Evolutionary conservation across 2,888 invertebrate species (phyloP).

Genomic region (Pheosia gnoma): DNA sequence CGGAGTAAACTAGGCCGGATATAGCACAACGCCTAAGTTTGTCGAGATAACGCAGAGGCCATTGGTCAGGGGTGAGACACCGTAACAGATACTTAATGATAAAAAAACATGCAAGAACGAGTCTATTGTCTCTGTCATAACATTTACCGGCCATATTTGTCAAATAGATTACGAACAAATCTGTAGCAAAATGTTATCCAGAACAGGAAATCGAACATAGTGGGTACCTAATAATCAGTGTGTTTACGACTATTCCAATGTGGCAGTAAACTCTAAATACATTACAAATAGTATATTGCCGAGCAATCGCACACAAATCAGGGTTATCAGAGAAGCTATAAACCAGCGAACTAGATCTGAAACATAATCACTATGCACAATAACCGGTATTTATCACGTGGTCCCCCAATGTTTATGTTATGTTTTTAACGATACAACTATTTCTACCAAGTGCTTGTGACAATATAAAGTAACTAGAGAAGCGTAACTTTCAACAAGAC

Average conservation of each 20-base stretch:
- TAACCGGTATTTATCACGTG: constrained; percentile 62
- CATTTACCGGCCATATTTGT: too few relatives aligned
- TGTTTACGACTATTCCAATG: not conserved
- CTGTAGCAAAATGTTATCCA: too few relatives aligned
- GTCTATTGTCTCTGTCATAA: too few relatives aligned
- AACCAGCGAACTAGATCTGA: constrained; percentile 55
- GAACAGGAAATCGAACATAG: too few relatives aligned
- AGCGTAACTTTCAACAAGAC: constrained; percentile 7
- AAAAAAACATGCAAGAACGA: too few relatives aligned
- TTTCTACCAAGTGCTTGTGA: constrained; percentile 58
- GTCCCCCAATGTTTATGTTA: constrained; percentile 54
- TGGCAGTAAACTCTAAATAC: not conserved
- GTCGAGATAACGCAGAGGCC: too few relatives aligned
- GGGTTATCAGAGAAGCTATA: constrained; percentile 53
- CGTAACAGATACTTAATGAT: too few relatives aligned
- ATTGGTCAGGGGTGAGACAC: too few relatives aligned
- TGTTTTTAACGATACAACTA: constrained; percentile 62
- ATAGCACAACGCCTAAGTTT: too few relatives aligned
- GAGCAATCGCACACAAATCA: constrained; percentile 64
- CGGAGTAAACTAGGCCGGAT: too few relatives aligned
- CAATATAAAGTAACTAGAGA: not conserved
- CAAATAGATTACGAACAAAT: too few relatives aligned
- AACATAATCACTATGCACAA: constrained; percentile 53
- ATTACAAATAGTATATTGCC: constrained; percentile 43
- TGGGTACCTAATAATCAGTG: not conserved